Conservation (phyloP, 2,797 vertebrate species). For the Tragelaphus eurycerus region DNA sequence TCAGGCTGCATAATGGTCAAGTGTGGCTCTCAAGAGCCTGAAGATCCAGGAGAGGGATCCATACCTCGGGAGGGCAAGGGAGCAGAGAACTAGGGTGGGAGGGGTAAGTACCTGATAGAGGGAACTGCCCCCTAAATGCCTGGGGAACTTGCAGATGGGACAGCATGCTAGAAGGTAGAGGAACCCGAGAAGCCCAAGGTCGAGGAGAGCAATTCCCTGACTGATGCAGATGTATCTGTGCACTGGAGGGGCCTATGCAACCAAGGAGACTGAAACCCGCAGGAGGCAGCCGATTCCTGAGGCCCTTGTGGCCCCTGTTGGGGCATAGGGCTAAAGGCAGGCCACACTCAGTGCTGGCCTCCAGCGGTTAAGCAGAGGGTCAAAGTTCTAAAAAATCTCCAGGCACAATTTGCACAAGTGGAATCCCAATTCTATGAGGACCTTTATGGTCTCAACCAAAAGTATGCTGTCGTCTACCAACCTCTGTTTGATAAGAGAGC, state of each 20-base stretch:
- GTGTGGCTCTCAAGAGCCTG: neutral
- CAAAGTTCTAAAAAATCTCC: neutral
- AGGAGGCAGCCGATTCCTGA: neutral
- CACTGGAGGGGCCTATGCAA: neutral
- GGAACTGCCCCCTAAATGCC: too few species aligned
- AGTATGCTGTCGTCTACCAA: neutral
- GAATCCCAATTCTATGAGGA: neutral
- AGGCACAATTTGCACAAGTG: neutral
- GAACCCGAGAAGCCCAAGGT: accelerated
- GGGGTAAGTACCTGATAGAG: neutral
- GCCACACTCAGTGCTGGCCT: neutral
- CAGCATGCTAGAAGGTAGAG: neutral
- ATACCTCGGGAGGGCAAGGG: neutral
- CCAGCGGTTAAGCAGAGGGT: neutral
- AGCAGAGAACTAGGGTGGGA: neutral
- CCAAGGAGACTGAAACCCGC: accelerated
- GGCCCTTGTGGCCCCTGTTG: neutral
- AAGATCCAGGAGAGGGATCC: neutral
- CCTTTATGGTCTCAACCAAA: neutral
- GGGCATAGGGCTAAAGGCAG: neutral
- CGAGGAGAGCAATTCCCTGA: accelerated
- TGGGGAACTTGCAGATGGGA: neutral
- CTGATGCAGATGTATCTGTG: neutral
- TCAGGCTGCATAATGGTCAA: neutral
- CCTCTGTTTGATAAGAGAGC: neutral